Evolutionary conservation across 2,113 vertebrate species (phyloP), one percentile per base, ranked within the genome.

Genomic region (Glareola pratincola): DNA sequence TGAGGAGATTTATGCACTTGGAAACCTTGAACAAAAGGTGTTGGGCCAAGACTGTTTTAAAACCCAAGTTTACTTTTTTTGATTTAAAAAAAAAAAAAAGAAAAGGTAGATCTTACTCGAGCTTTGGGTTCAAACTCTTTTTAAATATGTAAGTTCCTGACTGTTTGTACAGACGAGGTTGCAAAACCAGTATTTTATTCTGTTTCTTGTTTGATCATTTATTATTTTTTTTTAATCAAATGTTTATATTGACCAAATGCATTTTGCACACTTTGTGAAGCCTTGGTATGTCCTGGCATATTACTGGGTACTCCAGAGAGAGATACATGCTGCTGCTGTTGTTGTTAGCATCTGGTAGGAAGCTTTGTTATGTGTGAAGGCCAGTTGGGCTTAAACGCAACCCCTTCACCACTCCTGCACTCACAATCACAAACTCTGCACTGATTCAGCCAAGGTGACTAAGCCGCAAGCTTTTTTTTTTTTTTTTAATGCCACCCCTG

Each of bases 251-350:
- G 99, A 99, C 98, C 98, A 99, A 99, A 99, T 99, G 99, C 99
- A 96, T 98, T 99, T 99, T 99, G 99, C 99, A 99, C 99, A 99
- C 98, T 98, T 98, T 98, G 97, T 98, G 98, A 98, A 98, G 98
- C 98, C 98, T 99, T 98, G 98, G 95, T 98, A 98, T 98, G 96
- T 98, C 98, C 97, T 98, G 98, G 98, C 98, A 98, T 98, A 98
- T 98, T 97, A 97, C 96, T 97, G 95, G 96, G 98, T 98, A 98
- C 98, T 98, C 97, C 97, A 97, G 90, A 96, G 97, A 97, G 98
- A 98, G 98, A 91, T 66, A 93, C 73, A 91, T 81, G 91, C 92
- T 97, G 96, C 94, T 98, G 98, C 97, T 98, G 95, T 94, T 81
- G 94, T 97, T 76, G 93, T 96, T 97, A 97, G 97, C 96, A 97